Conservation (phyloP, 2,888 invertebrate species). For the Melieria omissa region DNA sequence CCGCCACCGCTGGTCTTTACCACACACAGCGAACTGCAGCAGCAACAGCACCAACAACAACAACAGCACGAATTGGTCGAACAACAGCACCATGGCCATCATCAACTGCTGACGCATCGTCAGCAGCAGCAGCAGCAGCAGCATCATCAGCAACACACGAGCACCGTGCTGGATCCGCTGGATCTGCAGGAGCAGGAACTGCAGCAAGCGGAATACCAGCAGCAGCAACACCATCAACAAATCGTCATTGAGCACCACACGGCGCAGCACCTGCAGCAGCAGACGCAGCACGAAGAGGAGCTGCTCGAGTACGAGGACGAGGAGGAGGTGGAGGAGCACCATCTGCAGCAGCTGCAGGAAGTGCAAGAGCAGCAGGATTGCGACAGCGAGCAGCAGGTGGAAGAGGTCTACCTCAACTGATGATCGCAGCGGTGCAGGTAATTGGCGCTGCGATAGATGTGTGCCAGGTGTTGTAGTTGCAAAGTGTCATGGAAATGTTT, state of each 20-base stretch:
- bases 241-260: constrained; percentile 40
- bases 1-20: constrained; percentile 60
- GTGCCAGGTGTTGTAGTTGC: constrained; percentile 17
- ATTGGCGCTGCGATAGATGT: not conserved
- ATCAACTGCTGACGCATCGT: constrained; percentile 49
- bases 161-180: constrained; percentile 40
- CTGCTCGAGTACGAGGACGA: constrained; percentile 55
- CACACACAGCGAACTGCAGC: constrained; percentile 41
- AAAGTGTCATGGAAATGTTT: constrained; percentile 18
- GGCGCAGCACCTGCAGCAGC: constrained; percentile 26
- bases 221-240: constrained; percentile 43
- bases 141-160: constrained; percentile 26
- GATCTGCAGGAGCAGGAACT: constrained; percentile 52
- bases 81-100: constrained; percentile 46
- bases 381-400: constrained; percentile 54
- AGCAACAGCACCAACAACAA: constrained; percentile 38
- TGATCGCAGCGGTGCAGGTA: constrained; percentile 11
- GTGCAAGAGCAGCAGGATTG: constrained; percentile 56
- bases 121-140: constrained; percentile 36
- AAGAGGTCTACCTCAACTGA: constrained; percentile 60
- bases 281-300: constrained; percentile 47
- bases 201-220: constrained; percentile 39
- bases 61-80: constrained; percentile 29
- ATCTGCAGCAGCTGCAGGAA: constrained; percentile 55
- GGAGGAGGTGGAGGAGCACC: constrained; percentile 52